These are phyloP conservation scores for Protobothrops flavoviridis DNA, from an alignment of 2,113 vertebrate genomes.

Conservation along the genomic window DNA sequence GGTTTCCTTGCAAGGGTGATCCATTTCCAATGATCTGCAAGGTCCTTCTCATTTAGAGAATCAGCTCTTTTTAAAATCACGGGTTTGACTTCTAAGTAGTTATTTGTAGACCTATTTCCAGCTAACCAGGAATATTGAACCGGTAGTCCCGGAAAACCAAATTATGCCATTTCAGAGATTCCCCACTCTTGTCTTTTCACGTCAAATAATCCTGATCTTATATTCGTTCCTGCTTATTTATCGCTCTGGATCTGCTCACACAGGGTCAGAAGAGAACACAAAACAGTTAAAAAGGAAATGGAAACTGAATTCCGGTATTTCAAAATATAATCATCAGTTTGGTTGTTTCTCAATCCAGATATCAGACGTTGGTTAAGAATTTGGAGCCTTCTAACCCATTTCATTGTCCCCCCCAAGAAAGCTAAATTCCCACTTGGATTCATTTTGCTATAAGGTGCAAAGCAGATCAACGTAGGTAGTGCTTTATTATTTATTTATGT, in stretches of 20 bases:
- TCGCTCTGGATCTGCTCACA: too few relatives aligned
- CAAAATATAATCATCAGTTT: too few relatives aligned
- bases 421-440: background rate
- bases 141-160: background rate
- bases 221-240: too few relatives aligned
- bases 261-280: too few relatives aligned
- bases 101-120: background rate
- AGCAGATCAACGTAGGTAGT: background rate
- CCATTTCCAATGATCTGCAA: background rate
- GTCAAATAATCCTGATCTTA: too few relatives aligned
- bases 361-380: too few relatives aligned
- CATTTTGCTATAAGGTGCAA: background rate
- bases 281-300: too few relatives aligned
- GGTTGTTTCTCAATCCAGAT: too few relatives aligned
- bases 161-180: background rate
- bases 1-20: background rate
- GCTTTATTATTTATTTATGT: background rate
- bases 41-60: background rate
- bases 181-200: too few relatives aligned
- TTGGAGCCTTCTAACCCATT: background rate
- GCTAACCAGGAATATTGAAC: background rate
- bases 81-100: background rate
- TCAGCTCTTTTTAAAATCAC: background rate
- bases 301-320: too few relatives aligned
- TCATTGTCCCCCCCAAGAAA: background rate